Conservation (phyloP, 2,113 vertebrate species). For the Genyomyrus donnyi region DNA sequence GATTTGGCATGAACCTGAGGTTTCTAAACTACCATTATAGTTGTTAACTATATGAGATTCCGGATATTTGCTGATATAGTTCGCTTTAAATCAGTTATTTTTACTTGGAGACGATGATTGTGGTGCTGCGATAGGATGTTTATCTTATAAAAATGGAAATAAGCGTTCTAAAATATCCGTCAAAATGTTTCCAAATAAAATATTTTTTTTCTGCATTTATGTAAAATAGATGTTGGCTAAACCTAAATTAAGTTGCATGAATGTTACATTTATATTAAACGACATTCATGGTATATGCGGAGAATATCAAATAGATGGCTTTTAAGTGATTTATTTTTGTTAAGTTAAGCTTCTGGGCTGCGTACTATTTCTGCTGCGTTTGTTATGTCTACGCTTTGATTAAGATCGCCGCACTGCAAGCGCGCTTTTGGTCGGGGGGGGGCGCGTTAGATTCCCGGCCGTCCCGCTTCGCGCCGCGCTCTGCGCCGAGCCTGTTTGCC, state of each 20-base stretch:
- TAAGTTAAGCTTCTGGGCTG: not conserved
- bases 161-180: not conserved
- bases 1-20: not conserved
- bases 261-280: not conserved
- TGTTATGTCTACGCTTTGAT: conserved; percentile 19
- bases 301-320: not conserved
- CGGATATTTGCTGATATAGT: not conserved
- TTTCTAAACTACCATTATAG: not conserved
- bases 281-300: not conserved
- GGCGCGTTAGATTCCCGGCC: conserved; percentile 16
- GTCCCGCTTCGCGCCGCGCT: not conserved
- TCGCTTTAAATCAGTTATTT: not conserved
- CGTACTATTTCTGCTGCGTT: not conserved
- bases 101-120: not conserved
- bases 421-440: not conserved
- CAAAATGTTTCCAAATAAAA: not conserved
- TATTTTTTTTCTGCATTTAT: not conserved
- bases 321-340: not conserved
- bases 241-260: not conserved
- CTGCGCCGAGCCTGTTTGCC: conserved; percentile 1
- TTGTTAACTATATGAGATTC: not conserved
- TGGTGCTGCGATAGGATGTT: not conserved
- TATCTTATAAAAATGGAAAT: not conserved
- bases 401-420: not conserved
- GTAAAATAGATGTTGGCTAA: not conserved